Conservation (phyloP, 2,797 vertebrate species). For the Phataginus tricuspis region DNA sequence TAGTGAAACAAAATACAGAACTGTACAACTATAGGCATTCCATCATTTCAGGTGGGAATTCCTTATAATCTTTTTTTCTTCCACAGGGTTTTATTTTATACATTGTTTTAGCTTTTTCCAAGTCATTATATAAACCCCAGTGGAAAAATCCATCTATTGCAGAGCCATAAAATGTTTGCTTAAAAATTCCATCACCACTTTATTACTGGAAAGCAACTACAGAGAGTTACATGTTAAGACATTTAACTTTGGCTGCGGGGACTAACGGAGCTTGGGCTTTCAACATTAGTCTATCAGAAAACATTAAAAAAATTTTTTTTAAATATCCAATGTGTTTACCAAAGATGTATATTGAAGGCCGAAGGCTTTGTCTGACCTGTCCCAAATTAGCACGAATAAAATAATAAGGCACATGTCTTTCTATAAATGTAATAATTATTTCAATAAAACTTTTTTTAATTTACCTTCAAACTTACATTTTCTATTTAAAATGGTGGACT, state of each 20-base stretch:
- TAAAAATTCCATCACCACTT: slow-evolving; percentile 77
- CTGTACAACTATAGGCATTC: slow-evolving; percentile 40
- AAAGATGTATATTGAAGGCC: slow-evolving; percentile 8
- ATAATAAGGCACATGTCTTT: slow-evolving; percentile 21
- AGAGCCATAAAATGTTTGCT: slow-evolving; percentile 73
- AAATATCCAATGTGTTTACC: slow-evolving; percentile 30
- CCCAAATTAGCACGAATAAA: slow-evolving; percentile 17
- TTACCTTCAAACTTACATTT: background rate
- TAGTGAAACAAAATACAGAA: slow-evolving; percentile 43
- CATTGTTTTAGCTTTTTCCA: slow-evolving; percentile 74
- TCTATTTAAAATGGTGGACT: background rate
- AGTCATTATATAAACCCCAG: slow-evolving; percentile 70
- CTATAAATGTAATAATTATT: background rate
- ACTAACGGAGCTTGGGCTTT: slow-evolving; percentile 38
- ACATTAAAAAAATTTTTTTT: background rate
- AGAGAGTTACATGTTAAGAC: slow-evolving; percentile 63
- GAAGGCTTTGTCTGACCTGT: background rate
- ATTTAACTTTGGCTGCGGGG: slow-evolving; percentile 61
- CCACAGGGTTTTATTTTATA: slow-evolving; percentile 71
- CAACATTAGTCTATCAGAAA: slow-evolving; percentile 58
- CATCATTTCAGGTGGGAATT: slow-evolving; percentile 69
- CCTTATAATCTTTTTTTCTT: slow-evolving; percentile 77
- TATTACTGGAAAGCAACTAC: slow-evolving; percentile 71
- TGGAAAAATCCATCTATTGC: slow-evolving; percentile 68
- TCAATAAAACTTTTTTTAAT: background rate